A percentile compares a stretch with the other conserved stretches of the same genome.
Evolutionary conservation across 2,113 vertebrate species (phyloP).

Genomic region (Pipa parva): DNA sequence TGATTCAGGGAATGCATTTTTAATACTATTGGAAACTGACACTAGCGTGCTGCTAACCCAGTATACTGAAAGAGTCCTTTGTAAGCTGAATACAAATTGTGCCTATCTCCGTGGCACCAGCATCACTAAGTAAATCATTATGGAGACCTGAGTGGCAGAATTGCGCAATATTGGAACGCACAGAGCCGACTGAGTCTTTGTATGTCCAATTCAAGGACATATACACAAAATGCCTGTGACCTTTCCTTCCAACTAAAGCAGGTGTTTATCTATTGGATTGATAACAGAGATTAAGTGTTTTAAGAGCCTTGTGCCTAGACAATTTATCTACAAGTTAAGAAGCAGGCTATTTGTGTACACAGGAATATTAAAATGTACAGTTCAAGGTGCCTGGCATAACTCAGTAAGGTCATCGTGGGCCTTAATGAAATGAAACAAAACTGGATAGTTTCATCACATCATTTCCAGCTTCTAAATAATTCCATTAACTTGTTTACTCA

Average conservation of each 20-base stretch:
- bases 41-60: too few relatives aligned
- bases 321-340: slow-evolving; percentile 18
- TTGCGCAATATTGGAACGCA: neutral
- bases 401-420: too few relatives aligned
- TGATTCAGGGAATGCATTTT: too few relatives aligned
- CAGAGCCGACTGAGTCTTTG: neutral
- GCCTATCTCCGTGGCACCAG: neutral
- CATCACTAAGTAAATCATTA: slow-evolving; percentile 1
- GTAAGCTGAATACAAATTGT: neutral
- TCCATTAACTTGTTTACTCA: too few relatives aligned
- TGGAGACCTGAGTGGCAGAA: neutral
- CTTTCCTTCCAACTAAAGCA: slow-evolving; percentile 30
- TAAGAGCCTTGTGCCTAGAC: slow-evolving; percentile 35
- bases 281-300: slow-evolving; percentile 38
- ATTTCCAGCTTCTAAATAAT: too few relatives aligned
- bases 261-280: slow-evolving; percentile 30
- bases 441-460: too few relatives aligned
- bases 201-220: slow-evolving; percentile 16
- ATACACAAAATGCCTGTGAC: slow-evolving; percentile 15
- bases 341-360: slow-evolving; percentile 1
- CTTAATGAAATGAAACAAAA: too few relatives aligned
- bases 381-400: too few relatives aligned
- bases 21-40: too few relatives aligned
- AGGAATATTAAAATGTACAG: too few relatives aligned
- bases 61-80: too few relatives aligned